Evolutionary conservation across 2,797 vertebrate species (phyloP), one percentile per base, ranked within the genome.

Genomic region (Chaenodraco wilsoni): DNA sequence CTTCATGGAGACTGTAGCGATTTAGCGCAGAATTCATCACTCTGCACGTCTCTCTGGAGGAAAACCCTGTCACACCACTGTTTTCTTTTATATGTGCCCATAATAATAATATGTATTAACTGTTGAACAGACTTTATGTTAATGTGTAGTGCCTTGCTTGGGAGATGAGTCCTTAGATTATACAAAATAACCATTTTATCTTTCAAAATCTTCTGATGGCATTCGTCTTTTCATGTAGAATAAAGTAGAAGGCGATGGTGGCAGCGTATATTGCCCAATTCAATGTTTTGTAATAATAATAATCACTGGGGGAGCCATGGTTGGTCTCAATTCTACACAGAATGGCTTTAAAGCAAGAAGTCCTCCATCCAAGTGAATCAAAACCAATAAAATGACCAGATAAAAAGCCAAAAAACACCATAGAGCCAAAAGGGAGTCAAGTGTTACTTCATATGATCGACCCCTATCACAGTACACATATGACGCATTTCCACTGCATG

Each of bases 1-100:
- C 58, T 60, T 90, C 82, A 87, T 15, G 2, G 64, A 78, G 71
- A 75, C 68, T 74, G 70, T 12, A n/a, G 31, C 15, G 59, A 58
- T 81, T 85, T 56, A 69, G 40, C 68, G 60, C 65, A 9, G 58
- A 69, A 73, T 64, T 68, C 61, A 51, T 75, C 61, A 21, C 49
- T 60, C 31, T 72, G 50, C n/a, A 54, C 33, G n/a, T 61, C 54
- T 52, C 51, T 27, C 64, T 54, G 50, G 43, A 40, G 59, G 49
- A 57, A 43, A 65, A 46, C 48, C 27, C 45, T 64, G 56, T 70
- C 69, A 58, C 15, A 27, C 5, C 5, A 2, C 16, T 44, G 43
- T 23, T 31, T 65, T 70, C 9, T 15, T 17, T 27, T 4, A 21
- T 11, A 48, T 57, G 59, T 65, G 14, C 19, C 16, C 19, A 11